These are phyloP conservation scores for Labrus mixtus DNA, from an alignment of 2,113 vertebrate species.

Conservation along the genomic window DNA sequence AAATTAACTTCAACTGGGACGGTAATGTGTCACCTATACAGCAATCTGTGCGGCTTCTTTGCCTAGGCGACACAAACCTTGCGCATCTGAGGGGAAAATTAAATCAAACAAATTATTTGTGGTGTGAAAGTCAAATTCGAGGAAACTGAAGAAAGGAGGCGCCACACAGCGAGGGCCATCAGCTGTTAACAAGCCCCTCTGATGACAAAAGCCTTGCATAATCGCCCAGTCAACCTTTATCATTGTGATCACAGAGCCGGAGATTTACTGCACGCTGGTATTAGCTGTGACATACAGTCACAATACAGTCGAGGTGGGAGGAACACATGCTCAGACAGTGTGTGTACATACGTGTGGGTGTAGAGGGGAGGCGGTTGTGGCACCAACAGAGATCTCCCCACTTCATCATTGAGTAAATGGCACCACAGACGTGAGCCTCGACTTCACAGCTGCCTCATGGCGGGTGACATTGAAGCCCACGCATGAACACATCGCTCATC, in stretches of 20 bases:
- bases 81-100: slow-evolving; percentile 53
- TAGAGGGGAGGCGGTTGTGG: slow-evolving; percentile 62
- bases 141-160: slow-evolving; percentile 37
- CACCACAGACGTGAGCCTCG: slow-evolving; percentile 68
- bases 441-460: slow-evolving; percentile 79
- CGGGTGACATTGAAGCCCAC: slow-evolving; percentile 79
- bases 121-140: slow-evolving; percentile 25
- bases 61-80: slow-evolving; percentile 19
- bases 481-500: slow-evolving; percentile 80
- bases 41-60: slow-evolving; percentile 45
- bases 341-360: slow-evolving; percentile 25
- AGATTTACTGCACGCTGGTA: slow-evolving; percentile 66
- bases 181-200: slow-evolving; percentile 57
- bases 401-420: slow-evolving; percentile 79
- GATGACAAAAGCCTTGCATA: slow-evolving; percentile 55
- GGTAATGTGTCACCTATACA: slow-evolving; percentile 72
- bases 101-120: slow-evolving; percentile 59
- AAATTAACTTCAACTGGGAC: slow-evolving; percentile 75
- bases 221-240: slow-evolving; percentile 68
- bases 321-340: slow-evolving; percentile 57
- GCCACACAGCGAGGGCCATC: slow-evolving; percentile 25
- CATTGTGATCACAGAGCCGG: slow-evolving; percentile 55
- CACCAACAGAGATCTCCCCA: slow-evolving; percentile 70
- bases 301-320: slow-evolving; percentile 60
- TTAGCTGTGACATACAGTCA: slow-evolving; percentile 65